Conservation (phyloP, 2,888 invertebrate genomes). For the Andrena marginata region DNA sequence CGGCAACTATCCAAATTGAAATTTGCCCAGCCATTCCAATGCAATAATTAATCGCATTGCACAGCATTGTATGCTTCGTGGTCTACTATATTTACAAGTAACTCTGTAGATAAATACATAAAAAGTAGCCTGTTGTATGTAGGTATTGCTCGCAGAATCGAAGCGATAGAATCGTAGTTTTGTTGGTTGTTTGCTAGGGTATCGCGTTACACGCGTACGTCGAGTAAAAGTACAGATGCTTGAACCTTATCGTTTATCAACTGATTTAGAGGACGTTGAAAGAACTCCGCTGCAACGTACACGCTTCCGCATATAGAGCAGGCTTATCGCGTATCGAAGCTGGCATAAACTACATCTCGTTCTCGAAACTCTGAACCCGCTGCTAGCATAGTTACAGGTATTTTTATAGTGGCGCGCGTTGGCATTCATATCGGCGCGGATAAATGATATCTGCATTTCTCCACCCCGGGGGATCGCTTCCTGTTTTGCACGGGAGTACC, state of each 20-base stretch:
- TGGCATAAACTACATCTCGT: conserved; percentile 45
- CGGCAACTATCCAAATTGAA: no score
- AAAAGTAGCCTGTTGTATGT: background rate
- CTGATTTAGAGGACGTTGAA: conserved; percentile 43
- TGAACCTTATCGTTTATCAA: conserved; percentile 51
- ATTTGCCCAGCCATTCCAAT: no score
- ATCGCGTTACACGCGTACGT: conserved; percentile 20
- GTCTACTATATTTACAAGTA: background rate
- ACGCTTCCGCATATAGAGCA: conserved; percentile 45
- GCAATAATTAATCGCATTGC: background rate
- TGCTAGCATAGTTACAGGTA: conserved; percentile 31
- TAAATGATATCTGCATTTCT: conserved; percentile 43
- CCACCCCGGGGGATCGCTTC: conserved; percentile 10
- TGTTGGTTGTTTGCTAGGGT: conserved; percentile 19
- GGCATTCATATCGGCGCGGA: conserved; percentile 38
- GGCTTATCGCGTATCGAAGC: conserved; percentile 47
- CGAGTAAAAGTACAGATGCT: conserved; percentile 33
- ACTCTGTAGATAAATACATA: background rate
- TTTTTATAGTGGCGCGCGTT: conserved; percentile 28
- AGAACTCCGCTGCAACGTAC: conserved; percentile 25
- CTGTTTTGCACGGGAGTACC: conserved; percentile 21
- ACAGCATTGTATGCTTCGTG: background rate
- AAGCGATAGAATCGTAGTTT: conserved; percentile 45
- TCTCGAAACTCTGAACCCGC: conserved; percentile 39
- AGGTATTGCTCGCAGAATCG: conserved; percentile 4